Base-by-base conservation (phyloP, 2,113 vertebrate species). In the Austrofundulus limnaeus region DNA sequence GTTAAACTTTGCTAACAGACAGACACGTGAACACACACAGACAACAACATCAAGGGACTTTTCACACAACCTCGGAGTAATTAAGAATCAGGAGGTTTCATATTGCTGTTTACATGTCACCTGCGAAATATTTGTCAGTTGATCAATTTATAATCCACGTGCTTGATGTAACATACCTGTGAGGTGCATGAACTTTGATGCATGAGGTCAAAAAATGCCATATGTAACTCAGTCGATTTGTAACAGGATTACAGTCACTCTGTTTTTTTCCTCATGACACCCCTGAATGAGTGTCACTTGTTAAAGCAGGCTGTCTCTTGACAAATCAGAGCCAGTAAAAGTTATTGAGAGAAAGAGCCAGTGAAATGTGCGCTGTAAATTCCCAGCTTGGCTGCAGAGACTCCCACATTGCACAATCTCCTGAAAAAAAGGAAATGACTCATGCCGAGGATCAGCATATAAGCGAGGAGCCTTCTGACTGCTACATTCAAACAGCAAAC, bases 401-500 rank as follows among this genome's bases (percentile, higher is more conserved):
- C 16, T 66, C 85, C 89, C 13, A 17, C 2, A 1, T 90, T 88
- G 70, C 66, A 48, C 80, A 91, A 88, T 19, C 1, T 15, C 4
- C n/a, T 2, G 9, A 1, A 46, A n/a, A 5, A 1, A 50, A 34
- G n/a, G n/a, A 14, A 53, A n/a, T 88, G 81, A 91, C 24, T 90
- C 87, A 91, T 5, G 61, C 72, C 56, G 43, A n/a, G 25, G 0
- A 9, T n/a, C 0, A 1, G 4, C 2, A 28, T 79, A 56, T 86
- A 90, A 84, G 85, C 47, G 72, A 16, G 16, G 34, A 31, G 11
- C 1, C 14, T 43, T 48, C 41, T 56, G 70, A 84, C 68, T 2
- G 5, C 64, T 73, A 56, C 3, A 86, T 62, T 81, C 82, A 83
- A 81, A 86, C 72, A 72, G 24, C 72, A 54, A 19, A 50, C 43